Percentiles rank a stretch among this genome's conserved stretches.
These are phyloP conservation scores for Eurypyga helias DNA, from an alignment of 2,113 vertebrate genomes.

Conservation along the genomic window DNA sequence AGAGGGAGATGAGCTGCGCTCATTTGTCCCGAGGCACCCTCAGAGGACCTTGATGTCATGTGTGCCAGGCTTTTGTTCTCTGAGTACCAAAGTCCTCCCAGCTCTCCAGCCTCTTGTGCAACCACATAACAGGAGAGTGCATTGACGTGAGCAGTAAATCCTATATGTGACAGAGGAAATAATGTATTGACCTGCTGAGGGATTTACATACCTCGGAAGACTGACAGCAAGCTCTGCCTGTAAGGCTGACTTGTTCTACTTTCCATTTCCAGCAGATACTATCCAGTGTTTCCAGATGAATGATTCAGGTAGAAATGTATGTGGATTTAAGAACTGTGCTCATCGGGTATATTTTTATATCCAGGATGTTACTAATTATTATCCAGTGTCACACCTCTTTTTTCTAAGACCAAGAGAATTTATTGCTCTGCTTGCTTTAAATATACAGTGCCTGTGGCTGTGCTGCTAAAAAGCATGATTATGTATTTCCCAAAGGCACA, in stretches of 20 bases:
- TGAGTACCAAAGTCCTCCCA: not conserved
- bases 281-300: not conserved
- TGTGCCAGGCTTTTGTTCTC: constrained; percentile 25
- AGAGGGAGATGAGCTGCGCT: not conserved
- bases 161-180: constrained; percentile 9
- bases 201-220: not conserved
- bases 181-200: not conserved
- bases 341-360: not conserved
- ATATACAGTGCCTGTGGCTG: not conserved
- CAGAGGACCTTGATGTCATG: not conserved
- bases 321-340: not conserved
- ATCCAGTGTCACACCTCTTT: not conserved
- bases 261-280: not conserved
- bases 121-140: not conserved
- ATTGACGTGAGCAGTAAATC: not conserved
- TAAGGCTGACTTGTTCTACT: not conserved
- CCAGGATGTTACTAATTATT: not conserved
- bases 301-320: not conserved
- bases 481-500: constrained; percentile 38
- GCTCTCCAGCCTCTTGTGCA: not conserved
- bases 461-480: not conserved
- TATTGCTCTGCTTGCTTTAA: not conserved
- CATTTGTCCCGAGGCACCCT: not conserved
- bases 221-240: not conserved
- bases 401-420: not conserved